Conservation (phyloP, 2,888 invertebrate species). For the Drosophila macrospina region DNA sequence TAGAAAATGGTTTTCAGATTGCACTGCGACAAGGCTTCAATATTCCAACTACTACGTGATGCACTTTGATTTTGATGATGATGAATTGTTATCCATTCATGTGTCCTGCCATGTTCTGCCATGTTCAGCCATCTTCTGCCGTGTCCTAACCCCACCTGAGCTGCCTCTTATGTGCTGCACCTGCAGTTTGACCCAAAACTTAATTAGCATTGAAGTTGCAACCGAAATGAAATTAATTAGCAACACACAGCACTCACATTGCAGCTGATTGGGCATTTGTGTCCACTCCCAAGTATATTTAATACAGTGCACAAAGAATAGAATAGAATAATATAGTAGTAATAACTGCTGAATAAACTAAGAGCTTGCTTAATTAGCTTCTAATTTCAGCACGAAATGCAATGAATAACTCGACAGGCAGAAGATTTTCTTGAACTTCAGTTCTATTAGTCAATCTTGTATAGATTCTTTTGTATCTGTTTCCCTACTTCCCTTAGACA, state of each 20-base stretch:
- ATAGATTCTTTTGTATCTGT: too few species aligned
- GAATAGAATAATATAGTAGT: neutral
- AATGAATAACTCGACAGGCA: neutral
- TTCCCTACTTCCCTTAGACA: too few species aligned
- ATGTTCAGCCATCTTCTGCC: too few species aligned
- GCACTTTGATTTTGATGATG: slow-evolving; percentile 49
- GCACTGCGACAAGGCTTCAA: slow-evolving; percentile 54
- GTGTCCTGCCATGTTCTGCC: slow-evolving; percentile 13
- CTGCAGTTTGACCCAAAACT: slow-evolving; percentile 39
- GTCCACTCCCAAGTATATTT: slow-evolving; percentile 32
- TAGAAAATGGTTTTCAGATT: slow-evolving; percentile 59
- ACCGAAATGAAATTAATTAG: slow-evolving; percentile 58
- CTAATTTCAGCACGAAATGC: neutral
- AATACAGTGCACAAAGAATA: slow-evolving; percentile 7
- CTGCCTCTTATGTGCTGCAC: slow-evolving; percentile 15
- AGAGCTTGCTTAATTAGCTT: slow-evolving; percentile 1
- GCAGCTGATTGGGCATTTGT: slow-evolving; percentile 54
- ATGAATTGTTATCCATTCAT: slow-evolving; percentile 52
- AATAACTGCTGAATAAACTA: neutral
- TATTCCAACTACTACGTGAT: slow-evolving; percentile 49
- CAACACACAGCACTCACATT: slow-evolving; percentile 22
- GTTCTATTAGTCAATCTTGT: neutral
- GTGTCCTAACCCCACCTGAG: too few species aligned
- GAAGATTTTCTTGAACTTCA: too few species aligned
- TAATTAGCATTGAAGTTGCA: slow-evolving; percentile 47